Percentiles rank a stretch among this genome's conserved stretches.
Evolutionary conservation across 92 coral and sea anemone genomes (phyloP).

Genomic region (Zoanthus solanderi): DNA sequence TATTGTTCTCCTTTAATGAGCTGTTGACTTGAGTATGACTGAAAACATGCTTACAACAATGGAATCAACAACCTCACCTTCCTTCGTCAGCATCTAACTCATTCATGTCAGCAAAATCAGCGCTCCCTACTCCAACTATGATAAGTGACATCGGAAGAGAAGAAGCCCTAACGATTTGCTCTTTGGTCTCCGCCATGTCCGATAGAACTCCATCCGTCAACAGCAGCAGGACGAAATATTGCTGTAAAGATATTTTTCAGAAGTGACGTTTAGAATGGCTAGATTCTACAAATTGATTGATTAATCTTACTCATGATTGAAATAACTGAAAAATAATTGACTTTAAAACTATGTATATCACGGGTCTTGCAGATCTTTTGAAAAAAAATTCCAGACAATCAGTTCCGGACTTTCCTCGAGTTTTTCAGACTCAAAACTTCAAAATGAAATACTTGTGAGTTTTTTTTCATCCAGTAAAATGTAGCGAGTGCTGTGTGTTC

Average conservation of each 20-base stretch:
- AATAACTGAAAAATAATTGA: no score
- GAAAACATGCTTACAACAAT: neutral
- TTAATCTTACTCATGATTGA: no score
- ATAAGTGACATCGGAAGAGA: constrained; percentile 95
- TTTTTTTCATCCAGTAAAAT: no score
- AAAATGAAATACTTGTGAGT: no score
- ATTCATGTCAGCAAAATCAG: constrained; percentile 94
- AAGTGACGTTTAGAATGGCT: neutral
- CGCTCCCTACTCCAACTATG: constrained; percentile 94
- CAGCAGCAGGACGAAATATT: constrained; percentile 89
- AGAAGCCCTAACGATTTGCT: constrained; percentile 89
- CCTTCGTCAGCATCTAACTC: constrained; percentile 98
- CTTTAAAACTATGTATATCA: no score
- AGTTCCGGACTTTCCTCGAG: no score
- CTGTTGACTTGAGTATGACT: neutral
- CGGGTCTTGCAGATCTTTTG: no score
- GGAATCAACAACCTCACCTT: constrained; percentile 61
- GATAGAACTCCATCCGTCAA: constrained; percentile 96
- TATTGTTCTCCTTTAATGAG: neutral
- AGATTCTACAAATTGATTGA: neutral
- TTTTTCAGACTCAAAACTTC: no score
- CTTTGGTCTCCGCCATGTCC: constrained; percentile 94
- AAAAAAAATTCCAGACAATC: no score
- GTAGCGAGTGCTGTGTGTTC: no score
- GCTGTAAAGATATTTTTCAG: constrained; percentile 49